Base-by-base conservation (phyloP, 1,140 invertebrate species). In the Drusus annulatus region DNA sequence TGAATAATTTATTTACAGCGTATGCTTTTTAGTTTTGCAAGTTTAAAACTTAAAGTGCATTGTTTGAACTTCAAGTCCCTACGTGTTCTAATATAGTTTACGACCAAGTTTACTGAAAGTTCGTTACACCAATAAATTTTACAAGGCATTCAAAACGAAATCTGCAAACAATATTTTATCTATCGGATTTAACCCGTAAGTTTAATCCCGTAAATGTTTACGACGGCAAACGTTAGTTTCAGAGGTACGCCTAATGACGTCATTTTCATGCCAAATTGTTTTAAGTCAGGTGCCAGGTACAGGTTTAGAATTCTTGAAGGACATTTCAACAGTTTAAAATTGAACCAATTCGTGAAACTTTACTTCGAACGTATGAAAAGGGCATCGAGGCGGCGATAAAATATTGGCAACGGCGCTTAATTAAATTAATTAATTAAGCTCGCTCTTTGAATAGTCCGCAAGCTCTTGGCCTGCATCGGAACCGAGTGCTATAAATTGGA, bases 381-480 rank as follows among this genome's bases (percentile, higher is more conserved):
- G 54, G 17, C 54, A 58, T 58, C 54, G 60, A 63, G 25, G 16
- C 21, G 16, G 19, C 23, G 21, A 28, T 69, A 45, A 45, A 45
- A 69, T 69, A 69, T 69, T 69, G 65, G 65, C 36, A 69, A 21
- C 36, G 31, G 28, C 1, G 60, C 36, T 69, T 69, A 45, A 69
- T 69, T 50, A 50, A 69, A 15, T 45, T 45, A 69, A 45, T 69
- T 69, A 45, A 45, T 69, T 69, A 69, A 36, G 6, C 31, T 36
- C 31, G 31, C 31, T 36, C 31, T 36, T 36, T 36, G 31, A 7
- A 36, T 3, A 7, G 31, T 36, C 31, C 5, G 31, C 31, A 3
- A 36, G 8, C 31, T 36, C 31, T 36, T 8, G 31, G 31, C 31
- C 31, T 36, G 2, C 31, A 36, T 36, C 31, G 6, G 31, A 36